Conservation (phyloP, 1,140 invertebrate species). For the Spodoptera litura region DNA sequence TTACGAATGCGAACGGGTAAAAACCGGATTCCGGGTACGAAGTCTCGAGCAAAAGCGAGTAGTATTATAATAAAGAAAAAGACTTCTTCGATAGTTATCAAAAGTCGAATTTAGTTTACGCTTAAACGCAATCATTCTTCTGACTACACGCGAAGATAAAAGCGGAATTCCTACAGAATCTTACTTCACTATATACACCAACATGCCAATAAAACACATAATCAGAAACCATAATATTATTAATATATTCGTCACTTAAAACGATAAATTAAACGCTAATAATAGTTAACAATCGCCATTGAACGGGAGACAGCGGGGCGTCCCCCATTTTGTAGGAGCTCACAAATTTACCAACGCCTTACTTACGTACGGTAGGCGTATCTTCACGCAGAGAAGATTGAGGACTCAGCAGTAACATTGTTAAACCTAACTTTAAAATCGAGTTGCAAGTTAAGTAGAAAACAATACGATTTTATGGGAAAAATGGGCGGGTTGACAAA, state of each 20-base stretch:
- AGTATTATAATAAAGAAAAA: too few relatives aligned
- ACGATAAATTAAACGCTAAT: conserved; percentile 69
- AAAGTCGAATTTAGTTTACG: too few relatives aligned
- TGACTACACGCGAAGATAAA: too few relatives aligned
- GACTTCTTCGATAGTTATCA: too few relatives aligned
- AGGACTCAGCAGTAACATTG: conserved; percentile 24
- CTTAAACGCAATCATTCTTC: too few relatives aligned
- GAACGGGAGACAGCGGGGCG: conserved; percentile 21
- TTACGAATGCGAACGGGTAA: too few relatives aligned
- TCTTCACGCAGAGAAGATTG: conserved; percentile 60
- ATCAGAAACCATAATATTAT: conserved; percentile 26
- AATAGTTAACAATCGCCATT: conserved; percentile 24
- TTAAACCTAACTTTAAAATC: conserved; percentile 39
- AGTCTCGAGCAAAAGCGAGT: too few relatives aligned
- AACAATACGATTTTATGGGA: conserved; percentile 61
- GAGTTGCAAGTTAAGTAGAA: conserved; percentile 46
- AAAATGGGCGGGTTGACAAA: conserved; percentile 62
- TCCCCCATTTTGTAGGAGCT: neutral
- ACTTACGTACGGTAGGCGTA: conserved; percentile 48
- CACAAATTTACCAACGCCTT: conserved; percentile 16
- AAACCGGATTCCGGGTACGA: too few relatives aligned
- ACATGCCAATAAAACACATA: conserved; percentile 13
- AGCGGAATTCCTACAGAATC: too few relatives aligned
- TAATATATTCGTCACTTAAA: conserved; percentile 57
- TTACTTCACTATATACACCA: neutral